phyloP scores from a whole-genome alignment of 2,797 vertebrate genomes.

The Pyrocephalus nanus region DNA sequence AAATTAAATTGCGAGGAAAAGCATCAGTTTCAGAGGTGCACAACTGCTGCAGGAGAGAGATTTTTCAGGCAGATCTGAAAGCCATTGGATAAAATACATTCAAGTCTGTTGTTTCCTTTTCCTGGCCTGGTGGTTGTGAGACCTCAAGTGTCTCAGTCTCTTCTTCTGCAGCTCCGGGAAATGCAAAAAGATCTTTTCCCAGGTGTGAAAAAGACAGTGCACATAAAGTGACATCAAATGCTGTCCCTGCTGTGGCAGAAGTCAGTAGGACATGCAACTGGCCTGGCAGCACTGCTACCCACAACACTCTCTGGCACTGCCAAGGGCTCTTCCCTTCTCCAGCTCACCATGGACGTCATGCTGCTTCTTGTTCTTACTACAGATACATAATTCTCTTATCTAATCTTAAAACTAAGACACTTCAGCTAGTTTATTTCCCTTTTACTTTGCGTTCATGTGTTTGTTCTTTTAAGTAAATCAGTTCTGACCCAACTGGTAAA shows the following conservation, averaged over 20 bases:
- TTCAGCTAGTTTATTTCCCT: background rate
- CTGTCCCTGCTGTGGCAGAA: background rate
- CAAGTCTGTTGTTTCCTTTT: background rate
- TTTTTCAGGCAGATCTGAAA: background rate
- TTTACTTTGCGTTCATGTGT: background rate
- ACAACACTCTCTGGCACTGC: too few species aligned
- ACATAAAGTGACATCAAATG: background rate
- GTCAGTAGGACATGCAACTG: background rate
- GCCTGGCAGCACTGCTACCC: background rate
- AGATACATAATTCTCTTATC: background rate
- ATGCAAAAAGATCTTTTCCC: background rate
- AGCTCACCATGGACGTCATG: fast-evolving
- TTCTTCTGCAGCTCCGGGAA: background rate
- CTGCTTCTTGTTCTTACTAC: background rate
- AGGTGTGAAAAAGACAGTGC: background rate
- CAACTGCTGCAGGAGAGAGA: background rate
- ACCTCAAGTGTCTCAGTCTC: background rate
- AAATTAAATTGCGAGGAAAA: background rate
- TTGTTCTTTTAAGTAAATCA: background rate
- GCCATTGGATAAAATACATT: background rate
- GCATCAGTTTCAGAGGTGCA: background rate
- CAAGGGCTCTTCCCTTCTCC: background rate
- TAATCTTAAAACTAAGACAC: background rate
- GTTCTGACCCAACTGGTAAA: background rate
- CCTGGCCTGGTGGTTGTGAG: background rate